phyloP scores from a whole-genome alignment of 1,140 invertebrate genomes.

The Papilio helenus region DNA sequence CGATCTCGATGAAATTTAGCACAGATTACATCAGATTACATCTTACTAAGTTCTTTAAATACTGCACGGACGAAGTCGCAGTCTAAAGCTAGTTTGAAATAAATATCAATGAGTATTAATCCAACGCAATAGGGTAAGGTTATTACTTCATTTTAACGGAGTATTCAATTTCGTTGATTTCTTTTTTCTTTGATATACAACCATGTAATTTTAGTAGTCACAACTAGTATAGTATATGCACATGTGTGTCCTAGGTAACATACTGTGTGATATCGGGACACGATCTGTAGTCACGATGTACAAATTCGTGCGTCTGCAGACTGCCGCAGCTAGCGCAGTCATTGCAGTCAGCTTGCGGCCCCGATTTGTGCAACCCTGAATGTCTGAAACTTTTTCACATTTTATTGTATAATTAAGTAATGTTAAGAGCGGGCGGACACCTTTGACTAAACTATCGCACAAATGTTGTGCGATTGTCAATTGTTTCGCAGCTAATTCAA shows the following conservation, averaged over 20 bases:
- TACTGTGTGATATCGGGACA: slow-evolving; percentile 26
- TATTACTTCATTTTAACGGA: too few relatives aligned
- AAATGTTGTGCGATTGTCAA: too few relatives aligned
- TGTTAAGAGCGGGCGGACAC: too few relatives aligned
- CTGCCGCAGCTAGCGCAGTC: neutral
- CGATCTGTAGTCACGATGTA: slow-evolving; percentile 26
- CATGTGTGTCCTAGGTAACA: neutral
- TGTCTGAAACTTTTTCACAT: neutral
- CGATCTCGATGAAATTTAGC: too few relatives aligned
- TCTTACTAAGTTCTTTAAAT: too few relatives aligned
- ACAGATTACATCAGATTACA: too few relatives aligned
- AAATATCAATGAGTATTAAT: too few relatives aligned
- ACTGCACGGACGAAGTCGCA: too few relatives aligned
- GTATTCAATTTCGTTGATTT: neutral
- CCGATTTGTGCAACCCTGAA: neutral
- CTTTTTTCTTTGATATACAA: neutral
- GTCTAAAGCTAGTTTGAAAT: too few relatives aligned
- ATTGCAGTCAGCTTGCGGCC: neutral
- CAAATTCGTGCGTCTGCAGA: slow-evolving; percentile 24
- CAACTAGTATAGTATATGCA: neutral
- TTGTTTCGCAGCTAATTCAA: too few relatives aligned
- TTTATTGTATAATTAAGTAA: slow-evolving; percentile 4
- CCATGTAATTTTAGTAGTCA: neutral
- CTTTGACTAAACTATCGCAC: too few relatives aligned
- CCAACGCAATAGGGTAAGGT: too few relatives aligned